Base-by-base conservation (phyloP, 2,113 vertebrate species). In the Bos indicus region DNA sequence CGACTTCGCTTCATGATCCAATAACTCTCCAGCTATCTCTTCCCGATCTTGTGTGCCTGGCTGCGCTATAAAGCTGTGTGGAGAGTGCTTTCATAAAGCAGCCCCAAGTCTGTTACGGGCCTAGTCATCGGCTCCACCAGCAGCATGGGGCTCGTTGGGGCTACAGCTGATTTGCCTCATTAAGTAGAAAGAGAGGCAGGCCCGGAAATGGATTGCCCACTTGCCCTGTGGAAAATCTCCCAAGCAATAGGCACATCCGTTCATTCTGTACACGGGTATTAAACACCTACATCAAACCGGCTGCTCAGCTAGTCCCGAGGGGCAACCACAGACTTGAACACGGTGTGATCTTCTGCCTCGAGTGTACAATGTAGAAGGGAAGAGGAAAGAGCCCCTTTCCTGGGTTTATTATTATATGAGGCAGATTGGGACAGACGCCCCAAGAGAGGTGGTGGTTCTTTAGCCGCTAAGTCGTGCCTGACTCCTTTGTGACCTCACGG, bases 41-140 rank as follows among this genome's bases (percentile, higher is more conserved):
- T 52, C 67, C 60, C 67, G 57, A 14, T 86, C 40, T 14, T 19
- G 52, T 43, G 48, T 13, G 88, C 89, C 82, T 52, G 67, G n/a
- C 25, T 26, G 2, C 5, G 86, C 90, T 59, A 1, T 67, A 59
- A 97, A 94, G 64, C 64, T 93, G 19, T 74, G 90, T 84, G 57
- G 10, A 90, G 85, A 80, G 62, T 54, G 77, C 87, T 90, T 97
- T 93, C 93, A 30, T 90, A 59, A 89, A 64, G 57, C 87, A 83
- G 71, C 60, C 51, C 51, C 52, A 11, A 33, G 94, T 46, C 8
- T n/a, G 60, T 62, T 19, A 51, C 1, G 52, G 96, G 87, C 36
- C 67, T 51, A 88, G 90, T 71, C 85, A 23, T 8, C 56, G 30
- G 46, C 6, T 12, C 74, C 43, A 3, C 64, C 17, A 16, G 88